Conservation (phyloP, 2,888 invertebrate genomes). For the Epinotia ramella region DNA sequence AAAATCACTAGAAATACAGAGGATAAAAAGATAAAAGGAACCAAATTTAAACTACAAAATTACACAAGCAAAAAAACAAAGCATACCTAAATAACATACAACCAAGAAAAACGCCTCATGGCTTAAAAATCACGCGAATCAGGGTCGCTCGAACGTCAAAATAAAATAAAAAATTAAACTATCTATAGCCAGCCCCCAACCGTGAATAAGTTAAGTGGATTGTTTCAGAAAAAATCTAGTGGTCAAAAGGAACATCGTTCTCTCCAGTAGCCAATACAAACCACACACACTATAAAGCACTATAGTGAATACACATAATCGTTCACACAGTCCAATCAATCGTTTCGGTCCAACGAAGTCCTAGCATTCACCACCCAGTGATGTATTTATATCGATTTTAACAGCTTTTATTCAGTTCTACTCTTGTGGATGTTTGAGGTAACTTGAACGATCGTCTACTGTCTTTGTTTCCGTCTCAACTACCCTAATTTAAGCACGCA, state of each 20-base stretch:
- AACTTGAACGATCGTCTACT: neutral
- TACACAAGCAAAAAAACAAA: too few relatives aligned
- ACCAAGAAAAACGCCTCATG: too few relatives aligned
- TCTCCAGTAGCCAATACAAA: constrained; percentile 53
- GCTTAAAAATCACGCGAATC: too few relatives aligned
- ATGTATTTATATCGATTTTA: constrained; percentile 38
- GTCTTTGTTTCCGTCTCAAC: neutral
- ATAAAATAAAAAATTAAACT: too few relatives aligned
- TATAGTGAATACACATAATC: constrained; percentile 72
- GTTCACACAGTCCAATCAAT: constrained; percentile 76
- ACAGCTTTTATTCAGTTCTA: constrained; percentile 14
- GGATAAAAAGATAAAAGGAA: too few relatives aligned
- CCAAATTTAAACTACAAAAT: too few relatives aligned
- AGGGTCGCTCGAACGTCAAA: too few relatives aligned
- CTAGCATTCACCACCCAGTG: constrained; percentile 46
- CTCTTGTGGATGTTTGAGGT: neutral
- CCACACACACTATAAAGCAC: constrained; percentile 50
- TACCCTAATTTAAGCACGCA: neutral
- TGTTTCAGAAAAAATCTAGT: too few relatives aligned
- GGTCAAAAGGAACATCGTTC: neutral
- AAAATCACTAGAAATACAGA: too few relatives aligned
- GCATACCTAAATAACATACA: too few relatives aligned
- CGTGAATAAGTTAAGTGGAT: too few relatives aligned
- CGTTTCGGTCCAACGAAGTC: constrained; percentile 55
- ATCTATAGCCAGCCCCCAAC: too few relatives aligned